phyloP scores from a whole-genome alignment of 2,797 vertebrate species.

The Rhinatrema bivittatum region DNA sequence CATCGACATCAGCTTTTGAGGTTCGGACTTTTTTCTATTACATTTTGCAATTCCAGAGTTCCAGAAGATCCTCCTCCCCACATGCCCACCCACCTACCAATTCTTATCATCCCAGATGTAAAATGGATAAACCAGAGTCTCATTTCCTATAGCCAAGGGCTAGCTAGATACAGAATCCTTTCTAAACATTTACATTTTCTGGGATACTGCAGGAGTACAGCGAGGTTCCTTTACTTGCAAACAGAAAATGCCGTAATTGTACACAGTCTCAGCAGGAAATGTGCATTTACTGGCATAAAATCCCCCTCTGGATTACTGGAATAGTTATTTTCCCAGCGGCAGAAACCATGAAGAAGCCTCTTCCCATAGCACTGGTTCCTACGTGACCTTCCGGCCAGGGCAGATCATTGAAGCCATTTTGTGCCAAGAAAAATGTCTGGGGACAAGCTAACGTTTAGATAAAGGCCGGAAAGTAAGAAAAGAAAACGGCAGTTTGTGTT shows the following conservation, averaged over 20 bases:
- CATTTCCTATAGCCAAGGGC: neutral
- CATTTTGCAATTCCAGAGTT: neutral
- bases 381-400: too few relatives aligned
- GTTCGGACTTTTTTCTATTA: neutral
- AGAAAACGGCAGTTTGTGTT: too few relatives aligned
- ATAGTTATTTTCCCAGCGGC: too few relatives aligned
- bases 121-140: neutral
- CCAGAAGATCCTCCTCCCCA: neutral
- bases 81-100: neutral
- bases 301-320: too few relatives aligned
- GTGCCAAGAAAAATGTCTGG: too few relatives aligned
- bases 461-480: too few relatives aligned
- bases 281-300: neutral
- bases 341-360: too few relatives aligned
- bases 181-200: slow-evolving; percentile 15
- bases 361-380: too few relatives aligned
- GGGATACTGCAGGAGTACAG: neutral
- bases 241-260: too few relatives aligned
- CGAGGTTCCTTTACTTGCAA: neutral
- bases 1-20: too few relatives aligned
- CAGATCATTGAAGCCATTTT: too few relatives aligned
- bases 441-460: too few relatives aligned
- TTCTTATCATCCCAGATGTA: accelerated
- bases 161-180: neutral
- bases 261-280: neutral